A percentile compares a stretch with the other conserved stretches of the same genome.
phyloP scores from a whole-genome alignment of 2,797 vertebrate genomes.

The Sternotherus odoratus region DNA sequence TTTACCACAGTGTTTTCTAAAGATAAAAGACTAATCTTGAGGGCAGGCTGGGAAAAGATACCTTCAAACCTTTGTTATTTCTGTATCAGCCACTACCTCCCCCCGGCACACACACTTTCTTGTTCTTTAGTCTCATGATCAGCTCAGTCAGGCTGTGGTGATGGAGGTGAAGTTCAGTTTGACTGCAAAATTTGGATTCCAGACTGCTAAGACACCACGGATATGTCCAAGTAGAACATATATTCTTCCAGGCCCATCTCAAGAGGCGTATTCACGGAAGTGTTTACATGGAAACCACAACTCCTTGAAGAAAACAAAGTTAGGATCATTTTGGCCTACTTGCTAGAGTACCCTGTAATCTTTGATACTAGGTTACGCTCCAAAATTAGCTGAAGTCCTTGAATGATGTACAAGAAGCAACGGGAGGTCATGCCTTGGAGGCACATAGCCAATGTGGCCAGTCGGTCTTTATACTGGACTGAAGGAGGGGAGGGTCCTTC shows the following conservation, averaged over 20 bases:
- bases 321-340: conserved; percentile 49
- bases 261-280: conserved; percentile 19
- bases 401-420: neutral
- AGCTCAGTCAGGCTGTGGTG: conserved; percentile 39
- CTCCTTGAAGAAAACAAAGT: conserved; percentile 56
- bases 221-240: conserved; percentile 40
- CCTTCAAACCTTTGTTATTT: too few relatives aligned
- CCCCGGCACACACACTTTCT: conserved; percentile 6
- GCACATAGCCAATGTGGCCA: neutral
- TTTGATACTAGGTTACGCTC: conserved; percentile 27
- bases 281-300: conserved; percentile 71
- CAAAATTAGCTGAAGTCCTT: neutral
- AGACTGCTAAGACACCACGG: conserved; percentile 47
- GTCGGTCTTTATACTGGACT: neutral
- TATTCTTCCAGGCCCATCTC: conserved; percentile 51
- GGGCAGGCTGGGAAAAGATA: neutral
- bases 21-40: conserved; percentile 31
- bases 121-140: conserved; percentile 13
- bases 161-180: conserved; percentile 32
- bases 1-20: conserved; percentile 36
- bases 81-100: conserved; percentile 4
- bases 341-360: conserved; percentile 61
- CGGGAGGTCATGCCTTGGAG: neutral
- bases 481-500: neutral
- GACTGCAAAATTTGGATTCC: conserved; percentile 46